A percentile compares a stretch with the other conserved stretches of the same genome.
These are phyloP conservation scores for Trichomycterus rosablanca DNA, from an alignment of 2,113 vertebrate genomes.

Conservation along the genomic window DNA sequence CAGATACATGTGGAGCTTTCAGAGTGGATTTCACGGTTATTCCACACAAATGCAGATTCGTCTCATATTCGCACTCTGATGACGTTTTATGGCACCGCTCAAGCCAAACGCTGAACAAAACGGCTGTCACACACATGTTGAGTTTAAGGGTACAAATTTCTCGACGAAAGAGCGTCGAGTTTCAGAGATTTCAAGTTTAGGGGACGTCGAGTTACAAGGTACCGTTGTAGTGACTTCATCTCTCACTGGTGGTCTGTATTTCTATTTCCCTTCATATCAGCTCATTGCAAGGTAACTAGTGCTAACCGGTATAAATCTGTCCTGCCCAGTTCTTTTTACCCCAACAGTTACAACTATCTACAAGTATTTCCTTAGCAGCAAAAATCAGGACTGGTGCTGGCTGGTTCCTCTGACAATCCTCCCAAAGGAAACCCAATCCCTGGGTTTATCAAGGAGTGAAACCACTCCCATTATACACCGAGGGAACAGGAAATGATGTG, in stretches of 20 bases:
- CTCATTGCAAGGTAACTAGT: slow-evolving; percentile 63
- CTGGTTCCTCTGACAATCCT: slow-evolving; percentile 40
- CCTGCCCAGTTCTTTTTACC: slow-evolving; percentile 34
- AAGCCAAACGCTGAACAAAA: too few species aligned
- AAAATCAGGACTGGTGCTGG: not conserved
- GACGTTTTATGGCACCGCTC: too few species aligned
- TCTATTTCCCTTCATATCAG: slow-evolving; percentile 63
- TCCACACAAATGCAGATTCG: too few species aligned
- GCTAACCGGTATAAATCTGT: slow-evolving; percentile 59
- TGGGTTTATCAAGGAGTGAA: slow-evolving; percentile 64
- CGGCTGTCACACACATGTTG: too few species aligned
- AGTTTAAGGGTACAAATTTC: too few species aligned
- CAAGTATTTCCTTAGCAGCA: slow-evolving; percentile 65
- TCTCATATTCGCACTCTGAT: too few species aligned
- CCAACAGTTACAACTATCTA: slow-evolving; percentile 60
- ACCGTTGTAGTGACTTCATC: slow-evolving; percentile 64
- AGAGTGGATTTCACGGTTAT: too few species aligned
- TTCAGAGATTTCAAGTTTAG: too few species aligned
- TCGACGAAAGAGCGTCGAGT: too few species aligned
- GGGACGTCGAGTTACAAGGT: too few species aligned
- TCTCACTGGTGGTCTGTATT: slow-evolving; percentile 61
- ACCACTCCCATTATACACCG: slow-evolving; percentile 55
- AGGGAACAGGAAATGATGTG: slow-evolving; percentile 47
- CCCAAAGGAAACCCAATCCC: slow-evolving; percentile 65
- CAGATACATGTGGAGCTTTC: too few species aligned